phyloP scores from a whole-genome alignment of 2,888 invertebrate species.

The Rhagium mordax region DNA sequence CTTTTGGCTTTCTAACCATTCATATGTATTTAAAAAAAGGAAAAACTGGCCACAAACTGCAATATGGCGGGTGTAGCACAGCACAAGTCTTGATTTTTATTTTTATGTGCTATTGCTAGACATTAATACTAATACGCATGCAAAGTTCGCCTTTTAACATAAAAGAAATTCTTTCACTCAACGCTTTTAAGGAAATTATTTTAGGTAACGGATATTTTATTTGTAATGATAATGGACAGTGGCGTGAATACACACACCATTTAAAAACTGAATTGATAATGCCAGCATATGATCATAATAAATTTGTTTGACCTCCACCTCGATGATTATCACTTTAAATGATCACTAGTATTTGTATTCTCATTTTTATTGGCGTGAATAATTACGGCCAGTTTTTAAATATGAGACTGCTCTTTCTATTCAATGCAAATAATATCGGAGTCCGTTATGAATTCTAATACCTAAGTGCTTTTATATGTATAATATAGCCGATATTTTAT shows the following conservation, averaged over 20 bases:
- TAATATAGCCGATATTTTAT: background rate
- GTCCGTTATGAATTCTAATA: constrained; percentile 13
- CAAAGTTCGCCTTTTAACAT: too few species aligned
- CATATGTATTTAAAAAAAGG: too few species aligned
- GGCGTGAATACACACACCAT: constrained; percentile 19
- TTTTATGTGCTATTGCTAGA: too few species aligned
- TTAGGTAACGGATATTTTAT: too few species aligned
- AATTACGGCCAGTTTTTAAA: constrained; percentile 25
- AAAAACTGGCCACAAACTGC: too few species aligned
- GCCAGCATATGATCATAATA: constrained; percentile 31
- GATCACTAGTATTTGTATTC: constrained; percentile 28
- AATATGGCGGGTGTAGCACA: too few species aligned
- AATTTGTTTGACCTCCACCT: constrained; percentile 45
- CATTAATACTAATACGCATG: too few species aligned
- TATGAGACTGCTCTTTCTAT: constrained; percentile 11
- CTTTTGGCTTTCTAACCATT: too few species aligned
- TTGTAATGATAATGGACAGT: too few species aligned
- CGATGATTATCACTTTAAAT: constrained; percentile 40
- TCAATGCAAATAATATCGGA: constrained; percentile 27
- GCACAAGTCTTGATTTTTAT: too few species aligned
- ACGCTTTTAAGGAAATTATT: too few species aligned
- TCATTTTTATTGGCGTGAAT: constrained; percentile 7
- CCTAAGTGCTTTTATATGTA: constrained; percentile 1
- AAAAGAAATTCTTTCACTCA: too few species aligned
- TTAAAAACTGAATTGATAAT: constrained; percentile 35